Evolutionary conservation across 92 coral and sea anemone genomes (phyloP).

Genomic region (Desmophyllum pertusum): DNA sequence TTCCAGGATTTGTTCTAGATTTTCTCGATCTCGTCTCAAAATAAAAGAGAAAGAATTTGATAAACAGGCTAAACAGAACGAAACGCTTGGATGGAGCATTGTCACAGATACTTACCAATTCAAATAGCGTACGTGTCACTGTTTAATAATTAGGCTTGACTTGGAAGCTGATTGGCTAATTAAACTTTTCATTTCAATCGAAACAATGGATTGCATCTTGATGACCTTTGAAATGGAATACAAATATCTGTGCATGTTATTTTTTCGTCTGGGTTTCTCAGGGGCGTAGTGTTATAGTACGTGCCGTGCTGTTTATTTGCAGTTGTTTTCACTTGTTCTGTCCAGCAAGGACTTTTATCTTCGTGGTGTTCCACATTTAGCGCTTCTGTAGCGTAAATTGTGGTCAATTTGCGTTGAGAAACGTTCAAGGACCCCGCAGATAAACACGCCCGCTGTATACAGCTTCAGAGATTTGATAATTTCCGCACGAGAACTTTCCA

Average conservation of each 20-base stretch:
- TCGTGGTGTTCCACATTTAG: background rate
- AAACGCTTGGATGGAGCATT: background rate
- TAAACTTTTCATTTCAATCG: slow-evolving; percentile 3
- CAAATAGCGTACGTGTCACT: slow-evolving; percentile 13
- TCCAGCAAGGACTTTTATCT: background rate
- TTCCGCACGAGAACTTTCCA: slow-evolving; percentile 19
- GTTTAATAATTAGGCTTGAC: background rate
- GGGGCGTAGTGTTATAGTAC: background rate
- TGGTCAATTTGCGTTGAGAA: background rate
- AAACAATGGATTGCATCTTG: slow-evolving; percentile 6
- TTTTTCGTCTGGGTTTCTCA: background rate
- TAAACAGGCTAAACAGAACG: background rate
- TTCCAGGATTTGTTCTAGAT: background rate
- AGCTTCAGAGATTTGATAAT: background rate
- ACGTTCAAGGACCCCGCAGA: background rate
- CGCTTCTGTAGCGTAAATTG: background rate
- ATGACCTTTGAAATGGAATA: slow-evolving; percentile 20
- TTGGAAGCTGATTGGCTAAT: slow-evolving; percentile 29
- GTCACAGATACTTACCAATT: too few species aligned
- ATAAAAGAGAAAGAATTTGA: background rate
- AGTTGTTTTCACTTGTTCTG: background rate
- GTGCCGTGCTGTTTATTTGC: background rate
- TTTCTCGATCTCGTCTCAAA: background rate
- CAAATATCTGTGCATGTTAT: background rate
- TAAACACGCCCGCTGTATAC: background rate